phyloP scores from a whole-genome alignment of 2,113 vertebrate species.

The Cyanoramphus novaezelandiae region DNA sequence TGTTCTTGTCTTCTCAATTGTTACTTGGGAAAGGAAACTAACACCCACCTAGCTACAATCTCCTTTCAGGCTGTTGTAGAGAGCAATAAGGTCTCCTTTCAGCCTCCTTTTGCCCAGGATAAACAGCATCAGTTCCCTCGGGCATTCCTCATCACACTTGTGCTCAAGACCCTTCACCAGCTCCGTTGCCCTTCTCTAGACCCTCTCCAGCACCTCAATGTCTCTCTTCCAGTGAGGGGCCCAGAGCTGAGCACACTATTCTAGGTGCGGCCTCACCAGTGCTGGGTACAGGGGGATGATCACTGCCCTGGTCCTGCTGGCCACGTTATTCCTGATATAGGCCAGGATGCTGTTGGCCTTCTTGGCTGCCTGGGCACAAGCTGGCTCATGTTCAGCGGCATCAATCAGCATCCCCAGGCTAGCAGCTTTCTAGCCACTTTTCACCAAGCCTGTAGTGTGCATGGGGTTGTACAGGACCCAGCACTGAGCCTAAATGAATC shows the following conservation, averaged over 20 bases:
- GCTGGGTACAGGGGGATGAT: background rate
- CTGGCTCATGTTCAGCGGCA: background rate
- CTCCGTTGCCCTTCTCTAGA: background rate
- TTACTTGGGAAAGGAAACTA: background rate
- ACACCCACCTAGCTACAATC: background rate
- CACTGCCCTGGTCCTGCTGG: background rate
- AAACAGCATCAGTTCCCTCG: background rate
- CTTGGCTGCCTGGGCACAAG: background rate
- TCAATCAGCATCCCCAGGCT: background rate
- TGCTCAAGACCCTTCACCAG: background rate
- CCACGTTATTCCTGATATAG: background rate
- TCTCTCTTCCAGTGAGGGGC: background rate
- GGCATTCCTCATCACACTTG: background rate
- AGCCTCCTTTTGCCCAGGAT: background rate
- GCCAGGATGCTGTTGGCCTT: background rate
- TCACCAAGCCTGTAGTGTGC: background rate
- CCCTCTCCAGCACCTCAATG: background rate
- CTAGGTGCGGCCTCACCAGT: background rate
- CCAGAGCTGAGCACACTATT: background rate
- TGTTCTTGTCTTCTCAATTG: background rate
- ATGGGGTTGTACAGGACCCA: background rate
- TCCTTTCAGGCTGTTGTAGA: background rate
- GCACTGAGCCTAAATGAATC: no score
- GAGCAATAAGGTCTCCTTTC: background rate
- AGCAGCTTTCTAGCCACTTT: background rate